These are phyloP conservation scores for Sebastes cheni DNA, from an alignment of 2,797 vertebrate species.

Conservation along the genomic window DNA sequence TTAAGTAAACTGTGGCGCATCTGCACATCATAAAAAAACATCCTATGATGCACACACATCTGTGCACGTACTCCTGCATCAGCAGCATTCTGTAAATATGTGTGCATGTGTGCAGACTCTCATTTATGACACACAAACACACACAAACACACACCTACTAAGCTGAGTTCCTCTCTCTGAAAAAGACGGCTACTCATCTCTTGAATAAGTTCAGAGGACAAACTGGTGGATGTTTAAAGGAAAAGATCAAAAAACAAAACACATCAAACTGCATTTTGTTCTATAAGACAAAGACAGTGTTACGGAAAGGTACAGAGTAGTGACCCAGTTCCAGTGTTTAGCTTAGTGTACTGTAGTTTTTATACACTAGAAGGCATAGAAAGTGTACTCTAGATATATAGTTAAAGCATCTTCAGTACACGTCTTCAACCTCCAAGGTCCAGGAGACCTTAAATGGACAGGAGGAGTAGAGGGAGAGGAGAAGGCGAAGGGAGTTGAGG, in stretches of 20 bases:
- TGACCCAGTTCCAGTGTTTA: slow-evolving; percentile 16
- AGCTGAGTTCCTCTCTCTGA: neutral
- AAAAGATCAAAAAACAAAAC: neutral
- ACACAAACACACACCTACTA: neutral
- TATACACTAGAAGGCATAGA: neutral
- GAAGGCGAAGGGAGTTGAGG: neutral
- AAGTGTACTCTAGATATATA: neutral
- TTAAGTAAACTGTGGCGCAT: slow-evolving; percentile 7
- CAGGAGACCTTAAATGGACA: slow-evolving; percentile 1
- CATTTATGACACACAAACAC: neutral
- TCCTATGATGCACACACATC: neutral
- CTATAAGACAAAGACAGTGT: neutral
- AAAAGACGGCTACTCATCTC: neutral
- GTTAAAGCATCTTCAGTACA: neutral
- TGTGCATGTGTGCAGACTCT: neutral
- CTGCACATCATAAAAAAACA: slow-evolving; percentile 1
- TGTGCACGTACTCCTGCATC: neutral
- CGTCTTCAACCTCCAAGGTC: neutral
- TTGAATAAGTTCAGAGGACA: neutral
- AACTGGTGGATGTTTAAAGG: neutral
- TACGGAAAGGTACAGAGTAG: neutral
- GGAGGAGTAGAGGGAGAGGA: neutral
- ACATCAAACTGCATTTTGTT: neutral
- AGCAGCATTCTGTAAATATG: neutral
- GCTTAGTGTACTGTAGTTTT: neutral